Evolutionary conservation across 2,113 vertebrate species (phyloP).

Genomic region (Pyrgilauda ruficollis): DNA sequence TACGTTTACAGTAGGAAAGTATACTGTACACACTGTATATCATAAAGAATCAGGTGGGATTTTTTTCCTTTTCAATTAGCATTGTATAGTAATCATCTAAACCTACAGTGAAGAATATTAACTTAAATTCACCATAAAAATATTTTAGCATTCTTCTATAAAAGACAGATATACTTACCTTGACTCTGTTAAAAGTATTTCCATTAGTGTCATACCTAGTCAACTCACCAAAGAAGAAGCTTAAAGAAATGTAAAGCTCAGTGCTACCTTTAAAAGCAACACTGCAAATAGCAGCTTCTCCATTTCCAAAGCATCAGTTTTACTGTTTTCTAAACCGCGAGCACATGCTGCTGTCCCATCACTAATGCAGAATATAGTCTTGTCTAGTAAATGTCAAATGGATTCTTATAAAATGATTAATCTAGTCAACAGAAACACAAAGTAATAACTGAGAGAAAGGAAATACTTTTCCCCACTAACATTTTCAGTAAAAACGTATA

Average conservation of each 20-base stretch:
- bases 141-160: not conserved
- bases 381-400: not conserved
- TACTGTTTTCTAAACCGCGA: not conserved
- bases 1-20: not conserved
- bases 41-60: not conserved
- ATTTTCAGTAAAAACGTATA: not conserved
- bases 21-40: not conserved
- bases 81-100: not conserved
- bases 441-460: not conserved
- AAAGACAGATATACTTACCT: not conserved
- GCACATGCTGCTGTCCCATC: not conserved
- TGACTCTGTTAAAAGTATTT: not conserved
- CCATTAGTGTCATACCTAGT: not conserved
- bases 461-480: not conserved
- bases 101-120: not conserved
- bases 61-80: not conserved
- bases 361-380: not conserved
- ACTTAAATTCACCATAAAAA: not conserved
- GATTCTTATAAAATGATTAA: not conserved
- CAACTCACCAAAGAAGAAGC: not conserved
- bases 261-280: not conserved
- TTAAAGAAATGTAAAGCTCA: not conserved
- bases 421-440: not conserved
- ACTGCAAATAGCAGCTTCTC: not conserved
- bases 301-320: not conserved